phyloP scores from a whole-genome alignment of 2,888 invertebrate genomes.

The Nomada ruficornis region DNA sequence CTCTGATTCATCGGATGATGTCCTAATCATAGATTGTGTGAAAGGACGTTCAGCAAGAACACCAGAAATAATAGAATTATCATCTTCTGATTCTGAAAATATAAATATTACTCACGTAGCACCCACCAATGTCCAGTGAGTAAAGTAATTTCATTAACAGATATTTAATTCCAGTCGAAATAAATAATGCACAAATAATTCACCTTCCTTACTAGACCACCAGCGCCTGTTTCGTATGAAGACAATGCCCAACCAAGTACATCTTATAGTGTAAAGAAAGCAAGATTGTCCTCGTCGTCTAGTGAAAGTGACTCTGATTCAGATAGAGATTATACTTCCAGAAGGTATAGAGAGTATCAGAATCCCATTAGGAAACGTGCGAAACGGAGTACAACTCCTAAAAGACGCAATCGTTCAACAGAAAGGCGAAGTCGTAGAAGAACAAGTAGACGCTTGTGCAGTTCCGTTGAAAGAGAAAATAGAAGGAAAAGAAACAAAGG shows the following conservation, averaged over 20 bases:
- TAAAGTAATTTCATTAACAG: not conserved
- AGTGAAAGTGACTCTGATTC: constrained; percentile 62
- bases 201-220: constrained; percentile 37
- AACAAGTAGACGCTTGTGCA: constrained; percentile 51
- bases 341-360: constrained; percentile 44
- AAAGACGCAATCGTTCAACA: constrained; percentile 59
- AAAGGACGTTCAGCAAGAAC: constrained; percentile 89
- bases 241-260: constrained; percentile 61
- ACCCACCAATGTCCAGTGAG: constrained; percentile 56
- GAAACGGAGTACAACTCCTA: constrained; percentile 43
- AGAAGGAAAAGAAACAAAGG: constrained; percentile 47
- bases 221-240: constrained; percentile 18
- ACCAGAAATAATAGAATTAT: constrained; percentile 87
- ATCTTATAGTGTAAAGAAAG: constrained; percentile 51
- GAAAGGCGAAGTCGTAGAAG: constrained; percentile 50
- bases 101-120: constrained; percentile 38
- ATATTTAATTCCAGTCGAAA: not conserved
- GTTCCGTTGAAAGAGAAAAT: constrained; percentile 62
- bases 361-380: constrained; percentile 53
- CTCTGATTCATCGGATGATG: constrained; percentile 83
- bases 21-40: constrained; percentile 88
- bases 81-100: constrained; percentile 85
- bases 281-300: constrained; percentile 30
- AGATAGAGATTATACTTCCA: constrained; percentile 68
- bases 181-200: not conserved